phyloP scores from a whole-genome alignment of 2,888 invertebrate genomes.

The Quadroppia sp. region DNA sequence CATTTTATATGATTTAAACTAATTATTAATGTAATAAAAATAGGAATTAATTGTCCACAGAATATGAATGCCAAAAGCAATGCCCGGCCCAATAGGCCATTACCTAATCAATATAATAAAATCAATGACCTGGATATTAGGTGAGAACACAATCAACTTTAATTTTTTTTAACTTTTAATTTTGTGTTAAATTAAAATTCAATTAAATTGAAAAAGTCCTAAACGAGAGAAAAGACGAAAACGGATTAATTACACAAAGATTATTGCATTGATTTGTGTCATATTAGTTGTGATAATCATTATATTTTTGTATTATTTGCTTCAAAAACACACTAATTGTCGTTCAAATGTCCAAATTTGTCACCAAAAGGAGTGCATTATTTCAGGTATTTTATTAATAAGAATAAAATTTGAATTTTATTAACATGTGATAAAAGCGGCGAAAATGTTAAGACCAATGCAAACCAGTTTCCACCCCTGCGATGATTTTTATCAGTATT shows the following conservation, averaged over 20 bases:
- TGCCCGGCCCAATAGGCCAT: neutral
- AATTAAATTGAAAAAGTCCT: neutral
- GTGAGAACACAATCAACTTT: neutral
- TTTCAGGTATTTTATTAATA: neutral
- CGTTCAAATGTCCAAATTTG: neutral
- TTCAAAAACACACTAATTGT: neutral
- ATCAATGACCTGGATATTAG: slow-evolving; percentile 16
- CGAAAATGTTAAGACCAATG: neutral
- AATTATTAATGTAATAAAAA: neutral
- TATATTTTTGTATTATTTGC: slow-evolving; percentile 4
- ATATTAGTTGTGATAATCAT: neutral
- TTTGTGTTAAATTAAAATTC: neutral
- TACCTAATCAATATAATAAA: slow-evolving; percentile 13
- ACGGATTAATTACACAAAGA: neutral
- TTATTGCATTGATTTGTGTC: neutral
- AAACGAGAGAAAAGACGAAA: neutral
- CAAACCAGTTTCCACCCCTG: neutral
- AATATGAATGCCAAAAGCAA: slow-evolving; percentile 2
- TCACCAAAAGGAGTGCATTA: neutral
- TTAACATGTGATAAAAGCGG: neutral
- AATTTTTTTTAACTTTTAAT: neutral
- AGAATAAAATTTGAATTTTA: neutral
- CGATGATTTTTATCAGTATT: slow-evolving; percentile 10
- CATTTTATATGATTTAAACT: neutral
- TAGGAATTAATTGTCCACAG: slow-evolving; percentile 13